Conservation (phyloP, 2,888 invertebrate genomes). For the Netelia melanura region DNA sequence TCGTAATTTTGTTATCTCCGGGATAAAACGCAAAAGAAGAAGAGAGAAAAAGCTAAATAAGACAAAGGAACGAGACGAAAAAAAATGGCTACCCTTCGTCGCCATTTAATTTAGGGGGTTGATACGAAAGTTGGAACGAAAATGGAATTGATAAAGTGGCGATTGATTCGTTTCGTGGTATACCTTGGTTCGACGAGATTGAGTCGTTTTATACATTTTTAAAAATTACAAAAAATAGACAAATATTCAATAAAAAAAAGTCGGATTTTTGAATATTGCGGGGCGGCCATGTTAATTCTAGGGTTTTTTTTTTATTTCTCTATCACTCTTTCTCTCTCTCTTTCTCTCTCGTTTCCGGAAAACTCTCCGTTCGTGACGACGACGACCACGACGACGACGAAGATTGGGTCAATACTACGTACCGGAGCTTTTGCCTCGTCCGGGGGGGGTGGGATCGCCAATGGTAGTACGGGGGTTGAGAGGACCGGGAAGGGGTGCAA, state of each 20-base stretch:
- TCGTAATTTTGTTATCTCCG: not conserved
- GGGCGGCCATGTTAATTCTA: not conserved
- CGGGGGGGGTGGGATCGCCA: constrained; percentile 9
- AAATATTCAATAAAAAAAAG: not conserved
- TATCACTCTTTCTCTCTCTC: not conserved
- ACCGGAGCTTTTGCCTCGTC: constrained; percentile 12
- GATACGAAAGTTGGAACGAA: too few species aligned
- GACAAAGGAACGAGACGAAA: not conserved
- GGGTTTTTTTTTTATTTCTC: not conserved
- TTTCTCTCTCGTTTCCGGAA: constrained; percentile 18
- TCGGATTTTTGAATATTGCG: not conserved
- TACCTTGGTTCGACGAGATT: too few species aligned
- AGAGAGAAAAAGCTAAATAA: not conserved
- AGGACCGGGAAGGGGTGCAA: constrained; percentile 23
- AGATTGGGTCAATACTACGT: constrained; percentile 66
- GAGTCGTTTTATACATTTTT: not conserved
- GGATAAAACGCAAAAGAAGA: not conserved
- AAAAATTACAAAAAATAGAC: not conserved
- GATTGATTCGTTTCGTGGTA: too few species aligned
- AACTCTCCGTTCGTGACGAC: constrained; percentile 52
- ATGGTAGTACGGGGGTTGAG: constrained; percentile 46
- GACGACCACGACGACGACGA: constrained; percentile 58
- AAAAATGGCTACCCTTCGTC: not conserved
- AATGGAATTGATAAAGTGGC: too few species aligned
- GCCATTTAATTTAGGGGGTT: too few species aligned